Percentiles rank a stretch among this genome's conserved stretches.
Evolutionary conservation across 1,140 invertebrate genomes (phyloP).

Genomic region (Drosophila lini): DNA sequence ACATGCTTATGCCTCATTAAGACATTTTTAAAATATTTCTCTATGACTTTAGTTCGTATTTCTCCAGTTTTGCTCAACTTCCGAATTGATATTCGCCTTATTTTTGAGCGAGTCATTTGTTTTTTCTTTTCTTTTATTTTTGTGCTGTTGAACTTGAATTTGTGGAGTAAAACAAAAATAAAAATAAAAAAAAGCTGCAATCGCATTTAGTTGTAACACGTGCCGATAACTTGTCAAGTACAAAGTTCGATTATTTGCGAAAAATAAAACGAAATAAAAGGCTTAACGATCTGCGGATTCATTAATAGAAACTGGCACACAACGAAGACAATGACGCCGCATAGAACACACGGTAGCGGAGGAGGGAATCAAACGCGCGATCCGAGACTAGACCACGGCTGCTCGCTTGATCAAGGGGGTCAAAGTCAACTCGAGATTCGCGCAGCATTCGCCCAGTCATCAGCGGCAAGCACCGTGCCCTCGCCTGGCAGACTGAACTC

Average conservation of each 20-base stretch:
- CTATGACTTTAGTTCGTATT: slow-evolving; percentile 26
- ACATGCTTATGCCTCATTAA: slow-evolving; percentile 37
- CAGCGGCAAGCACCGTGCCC: slow-evolving; percentile 44
- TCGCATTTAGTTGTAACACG: slow-evolving; percentile 48
- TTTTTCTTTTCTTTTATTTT: slow-evolving; percentile 15
- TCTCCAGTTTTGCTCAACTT: slow-evolving; percentile 35
- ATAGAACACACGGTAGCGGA: slow-evolving; percentile 40
- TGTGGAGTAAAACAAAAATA: slow-evolving; percentile 19
- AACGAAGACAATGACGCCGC: slow-evolving; percentile 34
- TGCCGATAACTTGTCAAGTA: slow-evolving; percentile 38
- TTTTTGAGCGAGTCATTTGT: slow-evolving; percentile 38
- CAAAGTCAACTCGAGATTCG: slow-evolving; percentile 71
- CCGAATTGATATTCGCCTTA: slow-evolving; percentile 31
- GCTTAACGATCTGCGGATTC: slow-evolving; percentile 24
- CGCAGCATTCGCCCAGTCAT: slow-evolving; percentile 73
- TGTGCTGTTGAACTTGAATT: slow-evolving; percentile 50
- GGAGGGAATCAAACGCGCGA: slow-evolving; percentile 30
- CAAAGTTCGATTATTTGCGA: slow-evolving; percentile 47
- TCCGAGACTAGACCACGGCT: slow-evolving; percentile 58
- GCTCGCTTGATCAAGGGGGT: slow-evolving; percentile 63
- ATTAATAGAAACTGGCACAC: slow-evolving; percentile 45
- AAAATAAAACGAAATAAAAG: slow-evolving; percentile 29
- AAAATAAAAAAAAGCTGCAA: slow-evolving; percentile 8
- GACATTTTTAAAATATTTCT: slow-evolving; percentile 40
- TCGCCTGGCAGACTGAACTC: slow-evolving; percentile 53